Conservation (phyloP, 2,888 invertebrate genomes). For the Cantharis flavilabris region DNA sequence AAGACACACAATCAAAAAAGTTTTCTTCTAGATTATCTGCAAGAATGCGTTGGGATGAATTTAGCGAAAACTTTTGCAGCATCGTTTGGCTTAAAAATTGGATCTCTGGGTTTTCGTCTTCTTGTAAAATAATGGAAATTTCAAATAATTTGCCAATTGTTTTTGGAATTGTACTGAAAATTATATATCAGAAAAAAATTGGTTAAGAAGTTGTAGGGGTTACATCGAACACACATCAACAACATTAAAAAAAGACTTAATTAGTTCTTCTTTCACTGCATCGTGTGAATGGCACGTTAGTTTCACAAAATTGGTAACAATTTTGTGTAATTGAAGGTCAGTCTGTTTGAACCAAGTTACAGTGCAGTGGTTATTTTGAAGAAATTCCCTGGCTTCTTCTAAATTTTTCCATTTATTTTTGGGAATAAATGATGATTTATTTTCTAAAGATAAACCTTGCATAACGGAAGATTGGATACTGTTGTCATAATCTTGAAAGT, state of each 20-base stretch:
- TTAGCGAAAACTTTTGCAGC: constrained; percentile 53
- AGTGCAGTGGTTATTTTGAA: constrained; percentile 54
- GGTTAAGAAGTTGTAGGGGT: constrained; percentile 41
- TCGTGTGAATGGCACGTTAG: constrained; percentile 65
- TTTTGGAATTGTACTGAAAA: constrained; percentile 63
- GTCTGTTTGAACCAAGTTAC: constrained; percentile 64
- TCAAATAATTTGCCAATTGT: constrained; percentile 68
- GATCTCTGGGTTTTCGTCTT: constrained; percentile 66
- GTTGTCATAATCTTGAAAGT: constrained; percentile 55
- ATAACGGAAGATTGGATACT: constrained; percentile 24
- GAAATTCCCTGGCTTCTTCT: constrained; percentile 50
- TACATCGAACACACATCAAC: constrained; percentile 65
- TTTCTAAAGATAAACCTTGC: background rate
- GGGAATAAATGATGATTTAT: constrained; percentile 1
- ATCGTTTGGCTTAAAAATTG: constrained; percentile 50
- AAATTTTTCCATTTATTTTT: constrained; percentile 39
- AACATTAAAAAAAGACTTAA: constrained; percentile 62
- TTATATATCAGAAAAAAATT: background rate
- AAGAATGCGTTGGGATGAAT: constrained; percentile 51
- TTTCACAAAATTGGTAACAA: constrained; percentile 41
- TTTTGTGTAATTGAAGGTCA: constrained; percentile 61
- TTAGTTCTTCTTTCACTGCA: constrained; percentile 67
- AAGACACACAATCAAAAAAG: constrained; percentile 63
- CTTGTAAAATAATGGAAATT: constrained; percentile 68
- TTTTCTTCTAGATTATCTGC: constrained; percentile 64